Conservation (phyloP, 2,888 invertebrate genomes). For the Pristionchus maxplancki region DNA sequence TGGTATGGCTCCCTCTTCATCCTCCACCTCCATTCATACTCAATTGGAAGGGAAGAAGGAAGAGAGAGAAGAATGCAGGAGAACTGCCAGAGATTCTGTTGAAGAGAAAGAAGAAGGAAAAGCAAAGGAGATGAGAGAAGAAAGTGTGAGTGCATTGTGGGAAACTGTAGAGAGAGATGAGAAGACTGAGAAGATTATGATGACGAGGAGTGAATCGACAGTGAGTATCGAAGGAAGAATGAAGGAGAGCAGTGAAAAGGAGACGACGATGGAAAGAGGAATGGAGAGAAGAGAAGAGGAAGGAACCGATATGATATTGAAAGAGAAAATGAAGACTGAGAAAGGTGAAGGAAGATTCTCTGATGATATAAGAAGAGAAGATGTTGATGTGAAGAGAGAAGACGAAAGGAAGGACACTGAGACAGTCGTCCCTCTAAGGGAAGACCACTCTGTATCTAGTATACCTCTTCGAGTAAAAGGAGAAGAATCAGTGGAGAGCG, state of each 20-base stretch:
- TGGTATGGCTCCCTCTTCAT: not conserved
- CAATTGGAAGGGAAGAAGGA: constrained; percentile 9
- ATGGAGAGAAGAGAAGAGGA: constrained; percentile 16
- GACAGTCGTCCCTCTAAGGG: not conserved
- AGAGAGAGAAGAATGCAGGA: constrained; percentile 11
- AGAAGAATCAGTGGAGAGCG: constrained; percentile 4
- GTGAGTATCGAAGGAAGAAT: constrained; percentile 32
- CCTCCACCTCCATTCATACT: constrained; percentile 8
- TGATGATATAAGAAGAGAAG: not conserved
- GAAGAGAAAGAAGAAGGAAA: constrained; percentile 48
- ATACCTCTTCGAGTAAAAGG: not conserved
- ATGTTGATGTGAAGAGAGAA: not conserved
- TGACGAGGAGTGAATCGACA: not conserved
- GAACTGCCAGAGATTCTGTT: constrained; percentile 33
- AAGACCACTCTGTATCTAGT: constrained; percentile 27
- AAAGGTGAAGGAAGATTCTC: not conserved
- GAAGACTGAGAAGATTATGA: not conserved
- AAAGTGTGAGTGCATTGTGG: constrained; percentile 53
- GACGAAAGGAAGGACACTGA: not conserved
- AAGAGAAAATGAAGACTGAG: constrained; percentile 7
- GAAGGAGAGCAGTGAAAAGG: not conserved
- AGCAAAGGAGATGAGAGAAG: constrained; percentile 43
- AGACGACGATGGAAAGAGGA: not conserved
- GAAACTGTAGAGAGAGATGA: constrained; percentile 47
- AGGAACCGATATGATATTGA: not conserved